Evolutionary conservation across 2,888 invertebrate genomes (phyloP).

Genomic region (Sycophila texana): DNA sequence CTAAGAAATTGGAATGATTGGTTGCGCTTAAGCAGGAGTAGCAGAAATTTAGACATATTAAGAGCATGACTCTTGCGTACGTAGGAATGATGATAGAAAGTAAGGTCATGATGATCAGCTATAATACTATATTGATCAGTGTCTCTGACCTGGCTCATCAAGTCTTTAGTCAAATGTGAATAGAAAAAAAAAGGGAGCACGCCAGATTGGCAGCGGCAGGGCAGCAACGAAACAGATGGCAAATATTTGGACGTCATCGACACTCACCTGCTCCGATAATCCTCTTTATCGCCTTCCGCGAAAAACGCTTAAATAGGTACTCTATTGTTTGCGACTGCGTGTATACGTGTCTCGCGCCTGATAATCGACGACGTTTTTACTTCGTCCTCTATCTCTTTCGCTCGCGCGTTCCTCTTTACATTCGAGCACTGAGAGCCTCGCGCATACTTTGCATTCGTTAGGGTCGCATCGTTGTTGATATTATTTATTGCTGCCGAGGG

Average conservation of each 20-base stretch:
- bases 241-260: neutral
- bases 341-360: slow-evolving; percentile 20
- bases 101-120: slow-evolving; percentile 7
- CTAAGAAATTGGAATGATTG: neutral
- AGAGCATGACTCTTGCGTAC: slow-evolving; percentile 2
- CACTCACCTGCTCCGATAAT: slow-evolving; percentile 31
- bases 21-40: slow-evolving; percentile 5
- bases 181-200: neutral
- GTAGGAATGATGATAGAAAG: neutral
- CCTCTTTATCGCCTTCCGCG: slow-evolving; percentile 7
- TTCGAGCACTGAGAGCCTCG: slow-evolving; percentile 16
- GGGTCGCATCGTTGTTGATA: neutral
- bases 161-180: neutral
- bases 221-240: neutral
- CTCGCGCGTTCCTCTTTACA: slow-evolving; percentile 11
- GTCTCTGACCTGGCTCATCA: slow-evolving; percentile 17
- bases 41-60: neutral
- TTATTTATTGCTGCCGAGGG: neutral
- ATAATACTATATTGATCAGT: slow-evolving; percentile 34
- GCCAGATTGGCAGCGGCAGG: neutral
- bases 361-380: slow-evolving; percentile 46
- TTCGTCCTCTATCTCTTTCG: slow-evolving; percentile 40
- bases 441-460: slow-evolving; percentile 8
- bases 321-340: slow-evolving; percentile 32
- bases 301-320: neutral